These are phyloP conservation scores for Formica aserva DNA, from an alignment of 2,888 invertebrate genomes.

Conservation along the genomic window DNA sequence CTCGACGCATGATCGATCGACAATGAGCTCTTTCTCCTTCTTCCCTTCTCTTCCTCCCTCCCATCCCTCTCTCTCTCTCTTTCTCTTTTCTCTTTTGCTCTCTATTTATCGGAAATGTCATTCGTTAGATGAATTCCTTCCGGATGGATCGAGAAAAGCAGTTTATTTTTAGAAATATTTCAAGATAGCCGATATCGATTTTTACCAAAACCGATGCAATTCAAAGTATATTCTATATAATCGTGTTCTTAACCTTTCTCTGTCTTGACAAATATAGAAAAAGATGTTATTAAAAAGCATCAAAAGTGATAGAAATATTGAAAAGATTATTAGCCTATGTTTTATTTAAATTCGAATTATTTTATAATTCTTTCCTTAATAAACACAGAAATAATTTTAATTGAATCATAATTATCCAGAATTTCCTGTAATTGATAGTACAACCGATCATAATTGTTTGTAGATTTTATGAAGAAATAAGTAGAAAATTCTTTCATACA, in stretches of 20 bases:
- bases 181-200: neutral
- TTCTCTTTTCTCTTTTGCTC: neutral
- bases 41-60: neutral
- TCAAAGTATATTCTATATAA: neutral
- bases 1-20: conserved; percentile 40
- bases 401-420: neutral
- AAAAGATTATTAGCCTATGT: neutral
- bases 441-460: neutral
- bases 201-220: neutral
- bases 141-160: neutral
- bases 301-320: neutral
- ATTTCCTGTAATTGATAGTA: neutral
- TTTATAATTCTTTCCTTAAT: neutral
- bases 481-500: too few species aligned
- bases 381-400: neutral
- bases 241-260: neutral
- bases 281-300: neutral
- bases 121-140: conserved; percentile 7
- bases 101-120: conserved; percentile 20
- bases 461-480: neutral
- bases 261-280: neutral
- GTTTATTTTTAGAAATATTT: neutral
- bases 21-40: conserved; percentile 32
- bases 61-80: neutral
- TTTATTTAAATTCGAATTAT: neutral